Conservation (phyloP, 2,888 invertebrate species). For the Cheilosia scutellata region DNA sequence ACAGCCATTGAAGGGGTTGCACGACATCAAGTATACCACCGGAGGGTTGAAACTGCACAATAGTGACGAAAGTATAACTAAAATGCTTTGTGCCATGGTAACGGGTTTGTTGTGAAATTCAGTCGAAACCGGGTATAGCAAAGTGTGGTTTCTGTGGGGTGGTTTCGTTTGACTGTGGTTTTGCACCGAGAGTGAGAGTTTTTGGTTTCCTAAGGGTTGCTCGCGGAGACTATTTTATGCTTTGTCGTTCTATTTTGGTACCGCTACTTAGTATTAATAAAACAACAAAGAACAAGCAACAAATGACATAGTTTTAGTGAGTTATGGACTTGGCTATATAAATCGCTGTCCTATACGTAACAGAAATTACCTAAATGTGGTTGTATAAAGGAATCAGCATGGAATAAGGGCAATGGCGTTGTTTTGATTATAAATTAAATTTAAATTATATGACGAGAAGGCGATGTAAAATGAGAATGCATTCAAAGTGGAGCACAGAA, state of each 20-base stretch:
- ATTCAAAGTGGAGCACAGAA: neutral
- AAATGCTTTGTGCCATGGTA: slow-evolving; percentile 48
- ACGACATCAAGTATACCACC: neutral
- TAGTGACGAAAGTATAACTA: slow-evolving; percentile 9
- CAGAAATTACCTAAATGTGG: slow-evolving; percentile 42
- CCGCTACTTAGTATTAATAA: slow-evolving; percentile 22
- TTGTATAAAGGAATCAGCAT: slow-evolving; percentile 10
- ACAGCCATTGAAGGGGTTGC: slow-evolving; percentile 42
- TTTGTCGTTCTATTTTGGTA: slow-evolving; percentile 17
- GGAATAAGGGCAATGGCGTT: slow-evolving; percentile 37
- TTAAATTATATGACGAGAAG: neutral
- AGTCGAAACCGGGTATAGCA: slow-evolving; percentile 22
- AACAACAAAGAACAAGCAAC: slow-evolving; percentile 51
- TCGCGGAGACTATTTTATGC: too few relatives aligned
- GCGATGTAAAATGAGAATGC: neutral
- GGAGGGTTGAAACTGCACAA: slow-evolving; percentile 58
- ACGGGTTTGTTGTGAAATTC: slow-evolving; percentile 69
- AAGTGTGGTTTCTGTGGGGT: slow-evolving; percentile 3
- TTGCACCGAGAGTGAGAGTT: too few relatives aligned
- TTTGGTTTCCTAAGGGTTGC: neutral
- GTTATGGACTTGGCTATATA: slow-evolving; percentile 47
- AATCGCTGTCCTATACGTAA: slow-evolving; percentile 39
- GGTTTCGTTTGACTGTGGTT: neutral
- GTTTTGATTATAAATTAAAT: slow-evolving; percentile 1
- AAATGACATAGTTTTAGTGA: slow-evolving; percentile 59